phyloP scores from a whole-genome alignment of 2,888 invertebrate species.

The Scotopteryx bipunctaria region DNA sequence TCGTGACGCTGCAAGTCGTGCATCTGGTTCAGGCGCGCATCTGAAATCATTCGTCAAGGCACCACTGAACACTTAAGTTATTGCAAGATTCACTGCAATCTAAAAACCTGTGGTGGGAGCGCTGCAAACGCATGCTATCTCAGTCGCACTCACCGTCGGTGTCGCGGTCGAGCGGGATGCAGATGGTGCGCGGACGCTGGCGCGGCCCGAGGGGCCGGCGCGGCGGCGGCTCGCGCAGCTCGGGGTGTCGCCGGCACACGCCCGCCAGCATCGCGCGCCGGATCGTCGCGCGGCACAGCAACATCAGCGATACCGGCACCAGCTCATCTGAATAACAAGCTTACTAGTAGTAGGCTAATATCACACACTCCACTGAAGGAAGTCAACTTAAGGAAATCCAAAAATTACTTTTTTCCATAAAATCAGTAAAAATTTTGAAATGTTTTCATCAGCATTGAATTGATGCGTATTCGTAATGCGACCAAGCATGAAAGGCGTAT shows the following conservation, averaged over 20 bases:
- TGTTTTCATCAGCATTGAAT: too few species aligned
- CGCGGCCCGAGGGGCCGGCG: slow-evolving; percentile 36
- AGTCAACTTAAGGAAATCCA: too few species aligned
- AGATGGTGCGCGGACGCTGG: slow-evolving; percentile 56
- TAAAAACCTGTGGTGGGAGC: too few species aligned
- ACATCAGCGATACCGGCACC: slow-evolving; percentile 61
- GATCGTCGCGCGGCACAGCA: slow-evolving; percentile 56
- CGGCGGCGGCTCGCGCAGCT: slow-evolving; percentile 52
- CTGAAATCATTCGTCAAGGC: background rate
- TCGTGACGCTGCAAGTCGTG: slow-evolving; percentile 64
- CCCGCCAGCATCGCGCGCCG: slow-evolving; percentile 55
- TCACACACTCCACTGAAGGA: too few species aligned
- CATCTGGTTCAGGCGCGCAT: slow-evolving; percentile 54
- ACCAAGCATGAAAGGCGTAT: too few species aligned
- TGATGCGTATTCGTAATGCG: too few species aligned
- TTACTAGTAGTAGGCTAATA: too few species aligned
- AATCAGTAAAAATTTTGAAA: too few species aligned
- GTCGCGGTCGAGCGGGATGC: slow-evolving; percentile 65
- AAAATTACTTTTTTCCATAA: too few species aligned
- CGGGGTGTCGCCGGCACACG: slow-evolving; percentile 56
- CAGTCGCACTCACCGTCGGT: slow-evolving; percentile 53
- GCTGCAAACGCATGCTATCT: background rate
- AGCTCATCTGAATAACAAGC: slow-evolving; percentile 65
- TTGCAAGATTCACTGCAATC: too few species aligned
- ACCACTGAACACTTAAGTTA: background rate